phyloP scores from a whole-genome alignment of 2,797 vertebrate species.

The Antrozous pallidus region DNA sequence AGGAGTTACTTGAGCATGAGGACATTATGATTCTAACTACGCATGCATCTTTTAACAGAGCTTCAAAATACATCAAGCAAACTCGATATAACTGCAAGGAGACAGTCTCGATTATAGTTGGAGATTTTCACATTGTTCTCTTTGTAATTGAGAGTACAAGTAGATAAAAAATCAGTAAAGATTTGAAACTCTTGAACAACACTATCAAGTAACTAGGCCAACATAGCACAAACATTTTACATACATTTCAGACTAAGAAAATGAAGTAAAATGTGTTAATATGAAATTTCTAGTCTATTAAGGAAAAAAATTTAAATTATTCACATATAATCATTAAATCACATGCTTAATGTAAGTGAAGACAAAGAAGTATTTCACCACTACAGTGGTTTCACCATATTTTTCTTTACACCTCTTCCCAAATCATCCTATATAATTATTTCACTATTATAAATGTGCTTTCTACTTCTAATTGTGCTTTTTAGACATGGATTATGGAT shows the following conservation, averaged over 20 bases:
- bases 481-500: background rate
- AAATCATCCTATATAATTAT: background rate
- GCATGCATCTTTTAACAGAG: background rate
- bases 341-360: background rate
- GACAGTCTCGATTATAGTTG: background rate
- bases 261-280: background rate
- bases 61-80: conserved; percentile 13
- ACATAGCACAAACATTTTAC: background rate
- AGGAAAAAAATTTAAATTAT: background rate
- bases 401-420: background rate
- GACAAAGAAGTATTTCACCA: background rate
- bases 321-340: background rate
- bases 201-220: background rate
- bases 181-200: background rate
- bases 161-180: background rate
- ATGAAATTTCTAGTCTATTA: background rate
- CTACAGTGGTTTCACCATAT: background rate
- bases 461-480: background rate
- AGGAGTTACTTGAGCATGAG: background rate
- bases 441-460: background rate
- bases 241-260: background rate
- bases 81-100: background rate
- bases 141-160: background rate
- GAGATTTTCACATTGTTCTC: background rate
- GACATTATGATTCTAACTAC: background rate